Percentiles rank a stretch among this genome's conserved stretches.
These are phyloP conservation scores for Pterocles orientalis DNA, from an alignment of 2,113 vertebrate genomes.

Conservation along the genomic window DNA sequence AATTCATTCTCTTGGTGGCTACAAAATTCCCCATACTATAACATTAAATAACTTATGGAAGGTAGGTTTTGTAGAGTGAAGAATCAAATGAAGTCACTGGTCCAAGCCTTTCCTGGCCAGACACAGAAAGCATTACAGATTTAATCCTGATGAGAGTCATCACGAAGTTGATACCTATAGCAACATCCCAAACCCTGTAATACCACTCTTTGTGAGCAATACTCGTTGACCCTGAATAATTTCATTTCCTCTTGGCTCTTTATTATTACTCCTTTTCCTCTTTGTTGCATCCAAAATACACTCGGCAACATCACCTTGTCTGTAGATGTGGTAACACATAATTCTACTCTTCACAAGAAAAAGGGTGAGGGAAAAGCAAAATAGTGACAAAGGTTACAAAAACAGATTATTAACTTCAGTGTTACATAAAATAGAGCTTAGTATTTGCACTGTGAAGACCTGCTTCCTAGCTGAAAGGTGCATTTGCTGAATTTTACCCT, in stretches of 20 bases:
- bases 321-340: not conserved
- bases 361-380: not conserved
- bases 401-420: not conserved
- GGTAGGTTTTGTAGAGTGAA: not conserved
- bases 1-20: not conserved
- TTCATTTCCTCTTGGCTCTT: not conserved
- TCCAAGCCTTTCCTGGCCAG: not conserved
- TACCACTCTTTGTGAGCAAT: not conserved
- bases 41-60: not conserved
- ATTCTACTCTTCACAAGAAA: not conserved
- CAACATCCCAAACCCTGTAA: not conserved
- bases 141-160: not conserved
- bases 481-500: not conserved
- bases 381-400: not conserved
- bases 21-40: not conserved
- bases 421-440: constrained; percentile 4
- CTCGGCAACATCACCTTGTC: not conserved
- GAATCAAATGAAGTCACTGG: not conserved
- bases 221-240: not conserved
- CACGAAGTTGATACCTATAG: not conserved
- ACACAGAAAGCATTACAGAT: not conserved
- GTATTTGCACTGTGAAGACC: not conserved
- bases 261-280: not conserved
- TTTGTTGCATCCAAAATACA: not conserved
- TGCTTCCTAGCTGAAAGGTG: not conserved